Percentiles rank a stretch among this genome's conserved stretches.
Conservation (phyloP, 2,113 vertebrate genomes). For the Australoheros scitulus region DNA sequence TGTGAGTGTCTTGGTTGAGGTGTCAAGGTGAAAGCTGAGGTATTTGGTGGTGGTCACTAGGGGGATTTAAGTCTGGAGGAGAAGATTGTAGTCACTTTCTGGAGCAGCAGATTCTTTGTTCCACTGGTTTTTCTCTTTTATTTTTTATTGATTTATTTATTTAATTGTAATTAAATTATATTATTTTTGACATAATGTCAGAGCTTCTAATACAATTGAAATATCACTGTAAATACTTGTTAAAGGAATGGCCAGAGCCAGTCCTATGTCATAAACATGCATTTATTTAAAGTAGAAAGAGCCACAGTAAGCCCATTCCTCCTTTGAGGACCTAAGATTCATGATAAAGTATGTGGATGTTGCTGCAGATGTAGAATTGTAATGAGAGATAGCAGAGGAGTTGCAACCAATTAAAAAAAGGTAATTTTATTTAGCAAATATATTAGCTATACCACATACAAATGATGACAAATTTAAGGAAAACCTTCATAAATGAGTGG, state of each 20-base stretch:
- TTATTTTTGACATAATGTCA: too few species aligned
- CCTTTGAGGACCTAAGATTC: neutral
- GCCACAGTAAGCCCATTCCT: too few species aligned
- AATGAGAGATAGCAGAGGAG: neutral
- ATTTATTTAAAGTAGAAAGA: too few species aligned
- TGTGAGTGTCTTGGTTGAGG: neutral
- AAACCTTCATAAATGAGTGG: neutral
- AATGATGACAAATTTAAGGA: neutral
- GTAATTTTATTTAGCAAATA: neutral
- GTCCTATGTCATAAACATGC: too few species aligned
- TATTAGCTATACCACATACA: neutral
- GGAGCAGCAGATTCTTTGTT: neutral
- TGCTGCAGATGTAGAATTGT: conserved; percentile 2
- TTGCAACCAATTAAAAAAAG: neutral
- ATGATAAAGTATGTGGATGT: neutral
- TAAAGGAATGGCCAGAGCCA: neutral
- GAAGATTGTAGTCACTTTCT: neutral
- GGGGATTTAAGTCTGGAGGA: too few species aligned
- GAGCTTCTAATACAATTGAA: too few species aligned
- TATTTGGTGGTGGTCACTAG: neutral
- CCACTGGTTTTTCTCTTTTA: neutral
- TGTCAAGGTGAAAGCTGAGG: neutral
- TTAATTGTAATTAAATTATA: neutral
- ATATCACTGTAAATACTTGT: neutral
- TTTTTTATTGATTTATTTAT: neutral